A percentile compares a stretch with the other conserved stretches of the same genome.
These are phyloP conservation scores for Ianthella basta DNA, from an alignment of 37 sponge, comb jelly and placozoan genomes.

Conservation along the genomic window DNA sequence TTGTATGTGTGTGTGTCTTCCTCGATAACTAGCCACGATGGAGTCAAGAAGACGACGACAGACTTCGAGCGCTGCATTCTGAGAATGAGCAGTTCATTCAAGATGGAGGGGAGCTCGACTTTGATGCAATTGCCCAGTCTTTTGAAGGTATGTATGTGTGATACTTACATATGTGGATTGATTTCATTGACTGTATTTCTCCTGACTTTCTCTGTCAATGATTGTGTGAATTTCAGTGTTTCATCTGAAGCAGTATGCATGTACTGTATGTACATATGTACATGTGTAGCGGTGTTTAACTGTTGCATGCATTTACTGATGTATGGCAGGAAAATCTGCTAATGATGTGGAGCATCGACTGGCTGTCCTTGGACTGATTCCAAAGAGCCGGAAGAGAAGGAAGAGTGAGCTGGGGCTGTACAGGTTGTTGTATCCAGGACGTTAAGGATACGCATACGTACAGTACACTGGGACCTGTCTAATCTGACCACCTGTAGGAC, in stretches of 20 bases:
- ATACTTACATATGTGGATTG: no score
- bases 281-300: background rate
- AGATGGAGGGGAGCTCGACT: slow-evolving; percentile 37
- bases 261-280: no score
- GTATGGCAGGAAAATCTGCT: slow-evolving; percentile 7
- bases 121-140: background rate
- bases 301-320: background rate
- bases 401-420: background rate
- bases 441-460: background rate
- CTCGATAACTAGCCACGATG: slow-evolving; percentile 3
- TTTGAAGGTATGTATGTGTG: slow-evolving; percentile 30
- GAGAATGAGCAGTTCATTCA: slow-evolving; percentile 26
- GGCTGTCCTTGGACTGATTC: background rate
- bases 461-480: background rate
- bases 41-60: slow-evolving; percentile 41
- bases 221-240: background rate
- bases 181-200: background rate
- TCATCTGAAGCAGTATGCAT: background rate
- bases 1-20: background rate
- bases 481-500: no score
- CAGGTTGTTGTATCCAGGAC: background rate
- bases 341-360: slow-evolving; percentile 15
- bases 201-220: background rate
- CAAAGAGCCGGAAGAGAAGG: slow-evolving; percentile 11
- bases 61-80: slow-evolving; percentile 38